These are phyloP conservation scores for Nephrotoma guestfalica DNA, from an alignment of 2,888 invertebrate species.

Conservation along the genomic window DNA sequence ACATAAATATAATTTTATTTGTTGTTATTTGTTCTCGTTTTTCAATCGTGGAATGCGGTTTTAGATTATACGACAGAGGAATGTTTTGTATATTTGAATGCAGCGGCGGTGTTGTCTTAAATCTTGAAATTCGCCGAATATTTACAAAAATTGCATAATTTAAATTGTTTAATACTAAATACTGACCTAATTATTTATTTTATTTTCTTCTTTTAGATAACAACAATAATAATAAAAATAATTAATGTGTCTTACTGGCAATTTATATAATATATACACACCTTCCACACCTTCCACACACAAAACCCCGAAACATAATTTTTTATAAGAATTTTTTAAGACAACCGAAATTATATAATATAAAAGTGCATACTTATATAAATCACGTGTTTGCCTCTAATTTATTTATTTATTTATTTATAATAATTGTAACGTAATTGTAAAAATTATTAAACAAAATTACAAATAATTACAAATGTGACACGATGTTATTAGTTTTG, in stretches of 20 bases:
- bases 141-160: not conserved
- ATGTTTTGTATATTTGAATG: not conserved
- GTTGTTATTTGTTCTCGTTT: not conserved
- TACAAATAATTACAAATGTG: not conserved
- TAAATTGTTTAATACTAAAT: not conserved
- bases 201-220: not conserved
- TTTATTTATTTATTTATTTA: not conserved
- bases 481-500: not conserved
- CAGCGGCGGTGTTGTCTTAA: not conserved
- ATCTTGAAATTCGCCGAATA: not conserved
- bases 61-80: not conserved
- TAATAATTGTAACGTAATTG: not conserved
- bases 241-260: not conserved
- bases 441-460: not conserved
- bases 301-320: not conserved
- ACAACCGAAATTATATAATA: not conserved
- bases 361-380: not conserved
- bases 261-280: not conserved
- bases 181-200: not conserved
- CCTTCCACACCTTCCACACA: not conserved
- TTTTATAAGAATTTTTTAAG: not conserved
- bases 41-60: not conserved
- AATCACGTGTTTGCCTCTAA: slow-evolving; percentile 3
- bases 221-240: not conserved
- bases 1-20: not conserved